A percentile compares a stretch with the other conserved stretches of the same genome.
phyloP scores from a whole-genome alignment of 2,113 vertebrate species.

The Sclerurus mexicanus region DNA sequence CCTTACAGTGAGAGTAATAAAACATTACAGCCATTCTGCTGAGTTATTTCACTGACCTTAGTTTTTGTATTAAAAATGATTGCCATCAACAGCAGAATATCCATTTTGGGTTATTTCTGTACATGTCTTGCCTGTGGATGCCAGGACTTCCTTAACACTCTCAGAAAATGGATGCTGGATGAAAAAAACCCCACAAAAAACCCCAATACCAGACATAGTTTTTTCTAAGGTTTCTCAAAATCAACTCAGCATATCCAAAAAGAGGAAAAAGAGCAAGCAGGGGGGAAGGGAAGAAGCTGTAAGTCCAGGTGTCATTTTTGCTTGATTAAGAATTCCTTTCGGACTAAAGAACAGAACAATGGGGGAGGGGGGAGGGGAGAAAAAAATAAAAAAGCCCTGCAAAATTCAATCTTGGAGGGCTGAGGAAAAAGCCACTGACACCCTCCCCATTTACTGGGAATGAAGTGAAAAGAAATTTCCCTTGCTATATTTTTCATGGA shows the following conservation, averaged over 20 bases:
- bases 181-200: neutral
- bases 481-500: slow-evolving; percentile 33
- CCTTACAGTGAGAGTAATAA: neutral
- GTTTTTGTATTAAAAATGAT: neutral
- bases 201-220: neutral
- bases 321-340: slow-evolving; percentile 48
- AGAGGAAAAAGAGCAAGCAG: neutral
- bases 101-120: neutral
- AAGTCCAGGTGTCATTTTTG: slow-evolving; percentile 21
- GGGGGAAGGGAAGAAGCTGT: neutral
- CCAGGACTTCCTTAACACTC: neutral
- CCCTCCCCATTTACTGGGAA: neutral
- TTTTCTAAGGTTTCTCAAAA: neutral
- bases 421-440: slow-evolving; percentile 5
- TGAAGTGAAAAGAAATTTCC: slow-evolving; percentile 37
- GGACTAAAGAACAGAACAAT: neutral
- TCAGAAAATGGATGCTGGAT: neutral
- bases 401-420: slow-evolving; percentile 17
- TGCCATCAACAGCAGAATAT: neutral
- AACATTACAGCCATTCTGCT: neutral
- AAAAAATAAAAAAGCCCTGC: neutral
- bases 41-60: slow-evolving; percentile 12
- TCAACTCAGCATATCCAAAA: neutral
- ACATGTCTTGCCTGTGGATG: neutral
- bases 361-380: neutral